Conservation (phyloP, 2,888 invertebrate species). For the Drosophila putrida region DNA sequence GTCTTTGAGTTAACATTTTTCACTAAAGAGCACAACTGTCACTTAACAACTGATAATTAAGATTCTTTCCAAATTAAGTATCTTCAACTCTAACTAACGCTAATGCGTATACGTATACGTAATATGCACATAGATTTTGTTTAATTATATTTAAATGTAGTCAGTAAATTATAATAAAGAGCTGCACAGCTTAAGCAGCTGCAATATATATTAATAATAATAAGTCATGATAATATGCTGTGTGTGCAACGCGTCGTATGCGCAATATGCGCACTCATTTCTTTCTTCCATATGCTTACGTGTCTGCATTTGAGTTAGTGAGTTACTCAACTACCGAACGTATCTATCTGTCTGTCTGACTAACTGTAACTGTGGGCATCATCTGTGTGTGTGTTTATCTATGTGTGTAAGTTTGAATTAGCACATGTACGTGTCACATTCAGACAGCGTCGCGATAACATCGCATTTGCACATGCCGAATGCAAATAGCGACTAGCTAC, state of each 20-base stretch:
- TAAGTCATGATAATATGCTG: slow-evolving; percentile 53
- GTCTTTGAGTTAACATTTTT: too few relatives aligned
- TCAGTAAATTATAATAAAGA: slow-evolving; percentile 5
- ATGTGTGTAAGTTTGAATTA: slow-evolving; percentile 61
- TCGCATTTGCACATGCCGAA: slow-evolving; percentile 61
- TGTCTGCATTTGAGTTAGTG: slow-evolving; percentile 47
- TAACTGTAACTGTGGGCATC: neutral
- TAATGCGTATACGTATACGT: slow-evolving; percentile 5
- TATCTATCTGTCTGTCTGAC: slow-evolving; percentile 5
- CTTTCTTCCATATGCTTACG: slow-evolving; percentile 45
- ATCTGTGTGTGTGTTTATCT: slow-evolving; percentile 15
- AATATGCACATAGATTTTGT: neutral
- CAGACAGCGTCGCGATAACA: slow-evolving; percentile 53
- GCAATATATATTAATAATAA: slow-evolving; percentile 53
- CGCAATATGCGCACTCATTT: slow-evolving; percentile 58
- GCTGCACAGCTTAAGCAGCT: slow-evolving; percentile 22
- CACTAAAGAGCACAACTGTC: too few relatives aligned
- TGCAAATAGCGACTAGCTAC: slow-evolving; percentile 39
- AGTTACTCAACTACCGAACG: slow-evolving; percentile 38
- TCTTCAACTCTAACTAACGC: too few relatives aligned
- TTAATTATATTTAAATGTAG: slow-evolving; percentile 2
- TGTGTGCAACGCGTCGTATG: slow-evolving; percentile 70
- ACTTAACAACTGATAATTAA: too few relatives aligned
- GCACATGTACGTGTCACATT: slow-evolving; percentile 74
- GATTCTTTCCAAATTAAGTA: too few relatives aligned